These are phyloP conservation scores for Lasioglossum leucozonium DNA, from an alignment of 2,888 invertebrate species.

Conservation along the genomic window DNA sequence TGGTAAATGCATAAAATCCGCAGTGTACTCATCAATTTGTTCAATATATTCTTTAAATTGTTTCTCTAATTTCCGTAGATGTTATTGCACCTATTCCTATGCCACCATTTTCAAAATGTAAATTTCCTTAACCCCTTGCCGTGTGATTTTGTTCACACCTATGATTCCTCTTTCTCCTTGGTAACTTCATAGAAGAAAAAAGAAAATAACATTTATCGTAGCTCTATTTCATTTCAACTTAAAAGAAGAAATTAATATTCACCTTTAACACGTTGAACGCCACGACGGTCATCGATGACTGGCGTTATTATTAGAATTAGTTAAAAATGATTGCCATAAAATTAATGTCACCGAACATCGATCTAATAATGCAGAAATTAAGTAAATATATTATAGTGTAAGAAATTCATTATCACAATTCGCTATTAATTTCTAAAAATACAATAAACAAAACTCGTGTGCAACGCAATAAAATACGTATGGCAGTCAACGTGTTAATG, in stretches of 20 bases:
- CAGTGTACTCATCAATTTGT: not conserved
- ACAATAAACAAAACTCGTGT: not conserved
- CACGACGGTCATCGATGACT: not conserved
- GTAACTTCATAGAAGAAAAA: not conserved
- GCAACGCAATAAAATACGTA: not conserved
- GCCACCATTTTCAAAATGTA: not conserved
- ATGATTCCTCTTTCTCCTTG: not conserved
- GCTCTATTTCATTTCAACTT: no score
- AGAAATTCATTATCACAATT: not conserved
- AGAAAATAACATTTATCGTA: not conserved
- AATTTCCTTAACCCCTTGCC: not conserved
- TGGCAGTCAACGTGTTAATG: not conserved
- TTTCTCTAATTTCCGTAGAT: not conserved
- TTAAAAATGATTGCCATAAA: not conserved
- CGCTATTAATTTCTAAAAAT: not conserved
- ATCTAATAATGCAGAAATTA: not conserved
- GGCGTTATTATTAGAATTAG: no score
- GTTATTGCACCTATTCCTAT: not conserved
- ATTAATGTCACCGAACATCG: not conserved
- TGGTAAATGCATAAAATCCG: not conserved
- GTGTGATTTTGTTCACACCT: not conserved
- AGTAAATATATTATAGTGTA: not conserved
- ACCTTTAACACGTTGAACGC: not conserved
- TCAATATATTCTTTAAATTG: not conserved
- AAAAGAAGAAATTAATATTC: not conserved